Evolutionary conservation across 2,113 vertebrate species (phyloP).

Genomic region (Regulus satrapa): DNA sequence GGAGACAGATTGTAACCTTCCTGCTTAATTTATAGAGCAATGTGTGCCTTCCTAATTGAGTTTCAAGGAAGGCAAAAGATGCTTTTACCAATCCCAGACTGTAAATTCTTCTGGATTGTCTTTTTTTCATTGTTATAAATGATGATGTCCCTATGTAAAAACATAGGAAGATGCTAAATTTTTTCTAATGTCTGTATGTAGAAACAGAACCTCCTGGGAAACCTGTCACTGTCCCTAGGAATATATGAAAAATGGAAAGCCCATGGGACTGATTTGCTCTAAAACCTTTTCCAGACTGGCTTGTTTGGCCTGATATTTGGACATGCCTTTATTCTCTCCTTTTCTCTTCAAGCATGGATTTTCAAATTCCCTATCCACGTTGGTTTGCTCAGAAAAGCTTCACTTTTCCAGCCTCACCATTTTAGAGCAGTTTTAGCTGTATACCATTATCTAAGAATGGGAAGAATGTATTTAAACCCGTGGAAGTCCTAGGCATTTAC

Average conservation of each 20-base stretch:
- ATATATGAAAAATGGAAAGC: not conserved
- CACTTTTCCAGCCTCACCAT: not conserved
- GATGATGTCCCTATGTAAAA: not conserved
- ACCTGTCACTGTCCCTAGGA: not conserved
- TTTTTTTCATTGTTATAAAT: not conserved
- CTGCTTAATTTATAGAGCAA: slow-evolving; percentile 26
- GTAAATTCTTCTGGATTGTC: not conserved
- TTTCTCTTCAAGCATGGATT: not conserved
- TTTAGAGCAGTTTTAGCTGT: not conserved
- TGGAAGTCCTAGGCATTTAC: not conserved
- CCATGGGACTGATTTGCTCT: not conserved
- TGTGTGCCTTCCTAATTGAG: not conserved
- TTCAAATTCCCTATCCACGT: not conserved
- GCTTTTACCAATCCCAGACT: not conserved
- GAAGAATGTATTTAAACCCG: not conserved
- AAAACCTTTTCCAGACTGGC: not conserved
- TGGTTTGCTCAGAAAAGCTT: not conserved
- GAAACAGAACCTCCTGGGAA: not conserved
- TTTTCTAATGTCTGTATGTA: rapidly evolving
- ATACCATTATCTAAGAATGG: not conserved
- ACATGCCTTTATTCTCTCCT: not conserved
- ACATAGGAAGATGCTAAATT: not conserved
- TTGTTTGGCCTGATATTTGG: not conserved
- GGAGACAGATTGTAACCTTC: not conserved
- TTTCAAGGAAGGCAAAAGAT: not conserved